These are phyloP conservation scores for Zaprionus nigranus DNA, from an alignment of 1,140 invertebrate genomes.

Conservation along the genomic window DNA sequence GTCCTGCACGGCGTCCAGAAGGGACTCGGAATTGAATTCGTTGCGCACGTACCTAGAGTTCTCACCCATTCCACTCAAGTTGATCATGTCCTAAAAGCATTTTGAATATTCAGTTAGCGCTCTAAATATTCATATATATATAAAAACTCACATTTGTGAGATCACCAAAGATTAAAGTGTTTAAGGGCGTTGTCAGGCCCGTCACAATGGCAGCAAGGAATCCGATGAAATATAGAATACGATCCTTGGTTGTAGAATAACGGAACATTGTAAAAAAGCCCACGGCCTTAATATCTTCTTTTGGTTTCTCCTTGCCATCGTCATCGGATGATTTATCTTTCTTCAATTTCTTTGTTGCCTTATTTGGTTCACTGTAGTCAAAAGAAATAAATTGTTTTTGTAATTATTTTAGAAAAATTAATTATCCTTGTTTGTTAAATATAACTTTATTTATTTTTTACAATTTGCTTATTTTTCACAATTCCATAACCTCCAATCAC, in stretches of 20 bases:
- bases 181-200: constrained; percentile 88
- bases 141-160: constrained; percentile 85
- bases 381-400: background rate
- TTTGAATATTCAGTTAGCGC: too few relatives aligned
- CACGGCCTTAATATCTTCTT: constrained; percentile 67
- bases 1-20: constrained; percentile 85
- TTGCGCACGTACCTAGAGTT: too few relatives aligned
- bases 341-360: constrained; percentile 60
- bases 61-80: constrained; percentile 9
- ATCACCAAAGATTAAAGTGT: constrained; percentile 89
- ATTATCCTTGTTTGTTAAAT: too few relatives aligned
- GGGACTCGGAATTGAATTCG: constrained; percentile 8
- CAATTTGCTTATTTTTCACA: background rate
- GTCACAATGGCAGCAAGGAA: constrained; percentile 86
- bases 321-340: constrained; percentile 39
- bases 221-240: constrained; percentile 87
- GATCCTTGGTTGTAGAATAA: constrained; percentile 85
- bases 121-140: too few relatives aligned
- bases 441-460: background rate
- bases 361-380: constrained; percentile 65
- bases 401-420: too few relatives aligned
- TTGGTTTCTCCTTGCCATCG: constrained; percentile 36
- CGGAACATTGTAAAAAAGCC: constrained; percentile 68
- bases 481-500: background rate
- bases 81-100: constrained; percentile 51